Conservation (phyloP, 2,113 vertebrate species). For the Channa argus region DNA sequence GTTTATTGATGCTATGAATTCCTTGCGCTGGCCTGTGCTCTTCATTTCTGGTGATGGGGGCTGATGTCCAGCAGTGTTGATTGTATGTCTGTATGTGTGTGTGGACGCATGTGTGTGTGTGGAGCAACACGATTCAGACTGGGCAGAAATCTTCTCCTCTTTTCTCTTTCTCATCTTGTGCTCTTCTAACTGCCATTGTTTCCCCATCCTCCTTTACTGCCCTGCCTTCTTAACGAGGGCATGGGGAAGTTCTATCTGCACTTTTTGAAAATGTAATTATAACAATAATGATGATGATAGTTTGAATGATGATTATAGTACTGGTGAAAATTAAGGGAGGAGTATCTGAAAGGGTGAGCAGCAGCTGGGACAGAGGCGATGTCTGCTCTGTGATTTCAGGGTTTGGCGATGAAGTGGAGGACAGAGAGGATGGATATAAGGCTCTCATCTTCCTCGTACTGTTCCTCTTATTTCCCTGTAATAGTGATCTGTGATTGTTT, state of each 20-base stretch:
- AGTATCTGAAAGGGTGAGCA: conserved; percentile 69
- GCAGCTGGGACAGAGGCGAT: conserved; percentile 56
- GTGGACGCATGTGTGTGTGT: conserved; percentile 39
- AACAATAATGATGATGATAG: conserved; percentile 63
- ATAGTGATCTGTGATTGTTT: not conserved
- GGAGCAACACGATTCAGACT: conserved; percentile 61
- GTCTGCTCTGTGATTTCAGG: conserved; percentile 65
- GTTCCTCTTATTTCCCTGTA: conserved; percentile 22
- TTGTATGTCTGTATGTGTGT: conserved; percentile 11
- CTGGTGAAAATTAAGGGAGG: conserved; percentile 72
- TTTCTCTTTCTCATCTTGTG: conserved; percentile 78
- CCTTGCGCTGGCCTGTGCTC: conserved; percentile 63
- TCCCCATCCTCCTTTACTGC: conserved; percentile 73
- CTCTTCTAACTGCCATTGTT: conserved; percentile 80
- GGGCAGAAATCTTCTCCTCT: conserved; percentile 76
- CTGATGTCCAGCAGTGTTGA: conserved; percentile 33
- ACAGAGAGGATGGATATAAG: conserved; percentile 76
- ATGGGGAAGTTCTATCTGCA: conserved; percentile 78
- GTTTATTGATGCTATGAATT: conserved; percentile 57
- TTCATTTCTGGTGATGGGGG: conserved; percentile 45
- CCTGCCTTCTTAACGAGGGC: conserved; percentile 66
- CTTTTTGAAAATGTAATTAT: conserved; percentile 81
- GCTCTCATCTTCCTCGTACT: conserved; percentile 73
- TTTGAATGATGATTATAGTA: conserved; percentile 70
- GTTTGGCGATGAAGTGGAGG: conserved; percentile 64